A percentile compares a stretch with the other conserved stretches of the same genome.
phyloP scores from a whole-genome alignment of 2,888 invertebrate genomes.

The Pollenia griseotomentosa region DNA sequence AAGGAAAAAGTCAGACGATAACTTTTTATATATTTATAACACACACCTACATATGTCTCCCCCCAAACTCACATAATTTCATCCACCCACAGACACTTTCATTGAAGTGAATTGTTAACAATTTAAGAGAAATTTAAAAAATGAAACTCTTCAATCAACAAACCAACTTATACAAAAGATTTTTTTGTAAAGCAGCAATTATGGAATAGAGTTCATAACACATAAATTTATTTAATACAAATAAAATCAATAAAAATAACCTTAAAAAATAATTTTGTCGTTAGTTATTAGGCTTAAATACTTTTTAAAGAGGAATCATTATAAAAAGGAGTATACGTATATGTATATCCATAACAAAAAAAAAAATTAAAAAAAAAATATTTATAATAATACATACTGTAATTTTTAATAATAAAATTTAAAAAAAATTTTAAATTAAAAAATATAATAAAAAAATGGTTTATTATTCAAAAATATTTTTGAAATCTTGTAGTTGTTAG shows the following conservation, averaged over 20 bases:
- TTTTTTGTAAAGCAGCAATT: conserved; percentile 53
- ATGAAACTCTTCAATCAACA: conserved; percentile 3
- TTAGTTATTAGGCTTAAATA: conserved; percentile 54
- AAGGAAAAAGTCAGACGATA: conserved; percentile 56
- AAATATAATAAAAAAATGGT: conserved; percentile 40
- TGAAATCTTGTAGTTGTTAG: conserved; percentile 52
- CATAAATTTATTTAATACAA: conserved; percentile 48
- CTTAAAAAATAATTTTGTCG: conserved; percentile 28
- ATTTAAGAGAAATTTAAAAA: background rate
- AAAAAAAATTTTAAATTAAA: conserved; percentile 41
- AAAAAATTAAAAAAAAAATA: conserved; percentile 24
- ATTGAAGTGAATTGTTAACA: conserved; percentile 34
- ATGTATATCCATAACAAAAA: conserved; percentile 30
- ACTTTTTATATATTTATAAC: conserved; percentile 50
- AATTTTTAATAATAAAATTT: conserved; percentile 50
- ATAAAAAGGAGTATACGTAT: conserved; percentile 39
- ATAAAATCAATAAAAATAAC: conserved; percentile 36
- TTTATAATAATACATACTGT: conserved; percentile 41
- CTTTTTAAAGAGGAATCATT: conserved; percentile 50
- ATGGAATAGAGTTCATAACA: conserved; percentile 29
- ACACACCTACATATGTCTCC: conserved; percentile 19
- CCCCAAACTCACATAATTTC: background rate
- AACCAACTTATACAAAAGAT: conserved; percentile 46
- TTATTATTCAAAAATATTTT: conserved; percentile 62
- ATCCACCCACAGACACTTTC: conserved; percentile 24